Evolutionary conservation across 1,140 invertebrate species (phyloP), one percentile per base, ranked within the genome.

Genomic region (Nasonia longicornis): DNA sequence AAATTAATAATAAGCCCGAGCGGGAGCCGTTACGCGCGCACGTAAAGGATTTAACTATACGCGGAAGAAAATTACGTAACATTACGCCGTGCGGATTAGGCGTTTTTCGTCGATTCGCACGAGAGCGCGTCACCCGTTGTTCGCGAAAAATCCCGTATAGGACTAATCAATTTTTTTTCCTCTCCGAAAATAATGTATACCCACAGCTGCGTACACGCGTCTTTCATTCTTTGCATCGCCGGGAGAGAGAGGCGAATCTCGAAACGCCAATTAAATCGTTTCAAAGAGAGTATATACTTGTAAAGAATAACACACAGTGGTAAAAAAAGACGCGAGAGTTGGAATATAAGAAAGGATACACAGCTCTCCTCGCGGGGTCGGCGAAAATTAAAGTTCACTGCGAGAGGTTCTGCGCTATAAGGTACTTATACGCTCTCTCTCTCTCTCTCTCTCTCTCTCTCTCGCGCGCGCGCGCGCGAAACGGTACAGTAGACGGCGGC

Each of bases 351-450:
- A 38, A 71, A 71, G 35, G 3, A 71, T 71, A 58, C n/a, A 6
- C 4, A 35, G 26, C 3, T 35, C 31, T 58, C 20, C 35, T 20
- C 26, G 69, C 26, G 69, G 14, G 52, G 48, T 48, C 52, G 52
- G n/a, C 52, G 58, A 79, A 74, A 80, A 80, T 67, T 74, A 67
- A 80, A 80, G 71, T 80, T 80, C 71, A 74, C 14, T 29, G 31
- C 22, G 78, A 73, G 52, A 73, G 52, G 31, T 3, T n/a, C 45
- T 6, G 73, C 10, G 11, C 38, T 69, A 45, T 72, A 79, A 79
- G 63, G 35, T 52, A 73, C 29, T 71, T 70, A 48, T 35, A 38
- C 38, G n/a, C 67, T 71, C 16, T 45, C 16, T 22, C 67, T 26
- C 67, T 63, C 42, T 48, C 2, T 48, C 26, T 16, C 20, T 73